These are phyloP conservation scores for Sycophila texana DNA, from an alignment of 2,888 invertebrate genomes.

Conservation along the genomic window DNA sequence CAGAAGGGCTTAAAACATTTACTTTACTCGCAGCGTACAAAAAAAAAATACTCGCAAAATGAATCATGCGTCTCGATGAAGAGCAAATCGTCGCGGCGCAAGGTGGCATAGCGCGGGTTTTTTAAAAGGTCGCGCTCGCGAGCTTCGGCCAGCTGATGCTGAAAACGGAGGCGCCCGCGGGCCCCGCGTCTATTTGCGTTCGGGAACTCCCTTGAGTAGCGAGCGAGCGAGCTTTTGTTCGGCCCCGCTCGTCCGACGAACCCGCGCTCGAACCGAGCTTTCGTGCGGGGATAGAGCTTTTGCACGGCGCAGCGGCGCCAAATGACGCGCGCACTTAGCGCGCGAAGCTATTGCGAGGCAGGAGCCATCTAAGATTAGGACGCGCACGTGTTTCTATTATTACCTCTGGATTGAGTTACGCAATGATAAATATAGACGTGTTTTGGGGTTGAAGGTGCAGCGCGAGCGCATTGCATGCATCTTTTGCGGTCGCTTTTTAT, in stretches of 20 bases:
- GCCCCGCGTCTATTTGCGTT: slow-evolving; percentile 36
- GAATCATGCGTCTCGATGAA: no score
- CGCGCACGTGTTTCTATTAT: background rate
- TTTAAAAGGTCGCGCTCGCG: background rate
- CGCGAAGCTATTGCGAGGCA: background rate
- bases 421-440: background rate
- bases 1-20: no score
- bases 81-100: no score
- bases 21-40: no score
- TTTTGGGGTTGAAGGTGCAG: no score
- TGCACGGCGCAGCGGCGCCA: background rate
- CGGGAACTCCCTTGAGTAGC: slow-evolving; percentile 26
- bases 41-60: no score
- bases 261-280: background rate
- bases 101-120: no score
- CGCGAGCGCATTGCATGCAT: no score
- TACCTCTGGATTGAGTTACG: background rate
- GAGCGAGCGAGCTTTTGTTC: slow-evolving; percentile 23
- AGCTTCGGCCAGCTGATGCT: slow-evolving; percentile 29
- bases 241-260: slow-evolving; percentile 18
- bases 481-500: no score
- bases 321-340: background rate
- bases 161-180: background rate
- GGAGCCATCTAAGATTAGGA: slow-evolving; percentile 7
- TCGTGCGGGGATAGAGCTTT: background rate